These are phyloP conservation scores for Noctua pronuba DNA, from an alignment of 2,888 invertebrate genomes.

Conservation along the genomic window DNA sequence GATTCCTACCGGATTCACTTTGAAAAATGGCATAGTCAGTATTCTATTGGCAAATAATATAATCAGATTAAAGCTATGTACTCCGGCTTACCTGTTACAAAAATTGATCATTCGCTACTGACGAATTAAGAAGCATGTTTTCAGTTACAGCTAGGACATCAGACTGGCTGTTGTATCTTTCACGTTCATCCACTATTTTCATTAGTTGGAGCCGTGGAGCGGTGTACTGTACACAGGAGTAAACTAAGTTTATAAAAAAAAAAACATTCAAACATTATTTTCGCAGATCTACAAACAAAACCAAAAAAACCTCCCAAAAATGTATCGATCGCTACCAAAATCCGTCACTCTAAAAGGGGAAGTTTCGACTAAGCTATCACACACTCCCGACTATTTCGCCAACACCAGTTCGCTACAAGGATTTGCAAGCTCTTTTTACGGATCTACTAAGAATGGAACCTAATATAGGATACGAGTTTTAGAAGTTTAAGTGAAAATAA, in stretches of 20 bases:
- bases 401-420: constrained; percentile 80
- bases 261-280: neutral
- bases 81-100: too few relatives aligned
- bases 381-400: constrained; percentile 83
- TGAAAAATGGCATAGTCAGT: too few relatives aligned
- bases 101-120: too few relatives aligned
- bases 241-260: neutral
- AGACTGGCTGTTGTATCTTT: neutral
- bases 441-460: constrained; percentile 76
- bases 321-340: constrained; percentile 60
- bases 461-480: constrained; percentile 67
- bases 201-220: neutral
- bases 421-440: constrained; percentile 86
- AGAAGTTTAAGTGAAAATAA: constrained; percentile 72
- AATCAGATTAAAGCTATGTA: too few relatives aligned
- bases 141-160: neutral
- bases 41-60: too few relatives aligned
- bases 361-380: constrained; percentile 85
- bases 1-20: too few relatives aligned
- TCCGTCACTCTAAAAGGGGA: constrained; percentile 72
- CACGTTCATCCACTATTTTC: neutral
- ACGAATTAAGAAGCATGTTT: neutral
- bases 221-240: neutral
- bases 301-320: neutral
- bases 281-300: neutral